These are phyloP conservation scores for Ectemnius cavifrons DNA, from an alignment of 2,888 invertebrate genomes.

Conservation along the genomic window DNA sequence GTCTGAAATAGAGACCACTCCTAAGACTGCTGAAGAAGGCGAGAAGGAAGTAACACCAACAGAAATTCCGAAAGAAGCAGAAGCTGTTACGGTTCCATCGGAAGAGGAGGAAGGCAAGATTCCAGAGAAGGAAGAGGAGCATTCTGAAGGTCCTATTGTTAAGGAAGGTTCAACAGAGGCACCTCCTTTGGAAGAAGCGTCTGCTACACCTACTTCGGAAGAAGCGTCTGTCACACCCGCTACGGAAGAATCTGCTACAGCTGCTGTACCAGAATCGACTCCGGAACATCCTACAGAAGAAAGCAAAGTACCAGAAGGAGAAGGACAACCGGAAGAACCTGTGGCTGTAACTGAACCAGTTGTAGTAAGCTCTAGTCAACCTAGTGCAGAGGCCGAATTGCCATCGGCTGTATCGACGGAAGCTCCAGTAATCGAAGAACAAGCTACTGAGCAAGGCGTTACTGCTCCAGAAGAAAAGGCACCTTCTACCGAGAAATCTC, in stretches of 20 bases:
- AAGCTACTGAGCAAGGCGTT: background rate
- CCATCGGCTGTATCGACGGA: conserved; percentile 19
- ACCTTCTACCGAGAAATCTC: conserved; percentile 21
- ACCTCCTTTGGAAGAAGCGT: conserved; percentile 20
- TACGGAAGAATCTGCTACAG: conserved; percentile 25
- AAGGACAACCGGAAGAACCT: conserved; percentile 19
- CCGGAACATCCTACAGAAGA: conserved; percentile 30
- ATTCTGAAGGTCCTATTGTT: conserved; percentile 11
- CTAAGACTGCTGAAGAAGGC: conserved; percentile 26
- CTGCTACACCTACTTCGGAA: conserved; percentile 17
- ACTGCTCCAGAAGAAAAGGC: conserved; percentile 7
- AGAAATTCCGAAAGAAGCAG: conserved; percentile 20
- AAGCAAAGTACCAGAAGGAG: conserved; percentile 35
- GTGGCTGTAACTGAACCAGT: conserved; percentile 25
- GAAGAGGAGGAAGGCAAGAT: background rate
- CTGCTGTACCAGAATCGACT: conserved; percentile 19
- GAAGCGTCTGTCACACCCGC: conserved; percentile 24
- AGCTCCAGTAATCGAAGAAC: background rate
- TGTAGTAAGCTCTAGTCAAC: conserved; percentile 17
- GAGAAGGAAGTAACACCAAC: conserved; percentile 30
- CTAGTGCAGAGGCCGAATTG: conserved; percentile 34
- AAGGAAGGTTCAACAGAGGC: background rate
- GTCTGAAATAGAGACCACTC: background rate
- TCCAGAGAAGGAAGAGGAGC: conserved; percentile 33
- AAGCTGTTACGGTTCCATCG: conserved; percentile 11